Base-by-base conservation (phyloP, 1,140 invertebrate species). In the Paralvinella palmiformis region DNA sequence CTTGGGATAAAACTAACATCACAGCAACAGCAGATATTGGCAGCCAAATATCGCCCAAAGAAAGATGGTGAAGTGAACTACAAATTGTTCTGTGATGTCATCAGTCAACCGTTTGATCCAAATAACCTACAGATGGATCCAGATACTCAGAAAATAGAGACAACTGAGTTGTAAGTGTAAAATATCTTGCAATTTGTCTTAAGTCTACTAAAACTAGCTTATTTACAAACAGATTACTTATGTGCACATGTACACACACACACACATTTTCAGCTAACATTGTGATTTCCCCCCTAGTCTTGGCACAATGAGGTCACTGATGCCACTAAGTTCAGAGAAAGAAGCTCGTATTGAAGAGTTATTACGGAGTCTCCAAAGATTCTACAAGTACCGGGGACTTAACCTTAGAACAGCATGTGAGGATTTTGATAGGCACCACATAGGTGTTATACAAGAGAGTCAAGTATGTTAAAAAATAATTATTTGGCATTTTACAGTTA, bases 391-490 rank as follows among this genome's bases (percentile, higher is more conserved):
- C 63, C 71, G 77, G 67, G 74, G 79, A 37, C 72, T 80, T 41
- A 78, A 75, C 62, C 57, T 81, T 20, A 65, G 74, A 33, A 77
- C 73, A 4, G 71, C 68, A 37, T 80, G 75, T 71, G 72, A 79
- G 69, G 77, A 80, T 62, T 81, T 80, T 76, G 79, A 81, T 64
- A 64, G 65, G 44, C 77, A 80, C 65, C 75, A 80, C 62, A 79
- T 73, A 63, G 79, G 79, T 13, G 65, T 72, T 22, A 71, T 81
- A 5, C 75, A 77, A 41, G 79, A 81, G 62, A 79, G 77, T 66
- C 79, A 80, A 73, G 78, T 57, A 3, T 6, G 55, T 79, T 31
- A n/a, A n/a, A n/a, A n/a, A n/a, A n/a, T n/a, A n/a, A n/a, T n/a
- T n/a, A n/a, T n/a, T n/a, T n/a, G n/a, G n/a, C n/a, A n/a, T n/a